phyloP scores from a whole-genome alignment of 2,113 vertebrate species.

The Proteles cristata region DNA sequence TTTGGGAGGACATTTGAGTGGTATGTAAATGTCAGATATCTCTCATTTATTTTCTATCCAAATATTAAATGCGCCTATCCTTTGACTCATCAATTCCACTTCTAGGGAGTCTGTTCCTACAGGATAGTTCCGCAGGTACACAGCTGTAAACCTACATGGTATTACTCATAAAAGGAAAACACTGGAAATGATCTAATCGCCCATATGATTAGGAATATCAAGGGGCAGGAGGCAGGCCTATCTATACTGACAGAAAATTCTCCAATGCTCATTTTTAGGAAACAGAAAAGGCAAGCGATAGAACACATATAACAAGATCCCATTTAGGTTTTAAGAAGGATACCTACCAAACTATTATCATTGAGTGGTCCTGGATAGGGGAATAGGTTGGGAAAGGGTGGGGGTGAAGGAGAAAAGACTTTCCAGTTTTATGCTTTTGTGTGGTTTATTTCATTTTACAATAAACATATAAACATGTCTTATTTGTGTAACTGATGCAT shows the following conservation, averaged over 20 bases:
- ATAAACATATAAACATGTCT: not conserved
- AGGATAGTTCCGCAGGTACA: not conserved
- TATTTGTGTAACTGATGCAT: not conserved
- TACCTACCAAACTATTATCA: not conserved
- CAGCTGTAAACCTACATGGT: not conserved
- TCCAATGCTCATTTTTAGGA: not conserved
- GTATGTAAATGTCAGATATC: not conserved
- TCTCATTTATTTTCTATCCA: conserved; percentile 4
- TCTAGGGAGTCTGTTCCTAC: not conserved
- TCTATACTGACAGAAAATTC: not conserved
- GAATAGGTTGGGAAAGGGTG: not conserved
- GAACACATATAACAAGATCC: not conserved
- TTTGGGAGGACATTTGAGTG: not conserved
- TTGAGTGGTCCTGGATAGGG: not conserved
- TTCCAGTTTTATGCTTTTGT: not conserved
- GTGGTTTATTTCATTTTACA: conserved; percentile 6
- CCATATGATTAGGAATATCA: not conserved
- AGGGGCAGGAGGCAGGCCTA: not conserved
- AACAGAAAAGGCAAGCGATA: conserved; percentile 12
- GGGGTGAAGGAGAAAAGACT: not conserved
- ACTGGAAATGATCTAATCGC: not conserved
- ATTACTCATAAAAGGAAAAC: conserved; percentile 20
- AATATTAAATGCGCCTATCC: not conserved
- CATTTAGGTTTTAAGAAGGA: not conserved
- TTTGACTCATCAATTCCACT: not conserved